phyloP scores from a whole-genome alignment of 2,113 vertebrate species.

The Cryptomyrus ogoouensis region DNA sequence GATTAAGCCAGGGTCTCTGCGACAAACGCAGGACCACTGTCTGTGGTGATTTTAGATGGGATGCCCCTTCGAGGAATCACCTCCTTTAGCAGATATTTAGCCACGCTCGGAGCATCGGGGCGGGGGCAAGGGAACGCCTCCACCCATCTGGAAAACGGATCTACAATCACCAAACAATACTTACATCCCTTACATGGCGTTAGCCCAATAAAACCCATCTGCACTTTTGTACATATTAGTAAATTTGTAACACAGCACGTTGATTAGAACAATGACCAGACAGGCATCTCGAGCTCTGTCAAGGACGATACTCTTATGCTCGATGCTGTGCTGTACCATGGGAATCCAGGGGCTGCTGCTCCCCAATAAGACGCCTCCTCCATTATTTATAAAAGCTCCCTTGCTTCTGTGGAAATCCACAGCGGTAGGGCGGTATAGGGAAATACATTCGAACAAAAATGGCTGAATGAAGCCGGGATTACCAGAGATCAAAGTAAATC shows the following conservation, averaged over 20 bases:
- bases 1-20: too few species aligned
- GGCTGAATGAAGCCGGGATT: background rate
- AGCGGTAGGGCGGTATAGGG: background rate
- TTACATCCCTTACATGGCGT: too few species aligned
- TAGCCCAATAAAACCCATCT: too few species aligned
- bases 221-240: background rate
- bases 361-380: background rate
- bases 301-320: background rate
- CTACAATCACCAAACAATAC: too few species aligned
- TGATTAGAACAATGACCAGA: background rate
- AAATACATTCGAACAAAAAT: background rate
- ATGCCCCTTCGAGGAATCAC: too few species aligned
- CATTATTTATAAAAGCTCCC: background rate
- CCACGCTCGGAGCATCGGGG: too few species aligned
- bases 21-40: too few species aligned
- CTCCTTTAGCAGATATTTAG: too few species aligned
- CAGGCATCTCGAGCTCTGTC: background rate
- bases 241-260: background rate
- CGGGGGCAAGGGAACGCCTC: too few species aligned
- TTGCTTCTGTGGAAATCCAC: background rate
- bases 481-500: background rate
- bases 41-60: too few species aligned
- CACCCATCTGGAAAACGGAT: too few species aligned
- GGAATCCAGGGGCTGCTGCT: background rate
- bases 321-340: background rate